Evolutionary conservation across 1,140 invertebrate genomes (phyloP).

Genomic region (Tachypleus tridentatus): DNA sequence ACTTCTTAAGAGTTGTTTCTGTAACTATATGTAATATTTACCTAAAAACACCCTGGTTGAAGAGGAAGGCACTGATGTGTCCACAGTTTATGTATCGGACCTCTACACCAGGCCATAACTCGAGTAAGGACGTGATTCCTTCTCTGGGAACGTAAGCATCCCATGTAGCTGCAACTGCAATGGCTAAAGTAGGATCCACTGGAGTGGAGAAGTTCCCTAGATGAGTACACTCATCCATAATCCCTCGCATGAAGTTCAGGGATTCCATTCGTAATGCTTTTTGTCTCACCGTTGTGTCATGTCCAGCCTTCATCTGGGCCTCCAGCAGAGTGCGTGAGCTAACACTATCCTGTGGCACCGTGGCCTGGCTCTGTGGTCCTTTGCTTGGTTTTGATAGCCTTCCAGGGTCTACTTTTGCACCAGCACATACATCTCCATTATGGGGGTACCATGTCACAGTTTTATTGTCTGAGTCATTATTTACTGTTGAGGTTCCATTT

Average conservation of each 20-base stretch:
- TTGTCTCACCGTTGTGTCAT: too few relatives aligned
- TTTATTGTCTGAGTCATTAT: too few relatives aligned
- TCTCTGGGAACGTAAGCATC: conserved; percentile 88
- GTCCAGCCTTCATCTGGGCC: too few relatives aligned
- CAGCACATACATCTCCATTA: too few relatives aligned
- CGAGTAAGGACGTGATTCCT: conserved; percentile 60
- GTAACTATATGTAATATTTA: conserved; percentile 31
- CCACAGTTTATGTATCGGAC: conserved; percentile 77
- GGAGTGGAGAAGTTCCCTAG: conserved; percentile 69
- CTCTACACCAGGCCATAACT: conserved; percentile 84
- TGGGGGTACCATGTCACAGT: too few relatives aligned
- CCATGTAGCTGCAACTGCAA: conserved; percentile 39
- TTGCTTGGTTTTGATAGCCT: background rate
- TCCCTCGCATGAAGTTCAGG: conserved; percentile 86
- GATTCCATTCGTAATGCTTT: conserved; percentile 42
- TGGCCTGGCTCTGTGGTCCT: background rate
- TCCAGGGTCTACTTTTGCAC: too few relatives aligned
- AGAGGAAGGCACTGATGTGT: conserved; percentile 78
- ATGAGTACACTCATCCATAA: conserved; percentile 99
- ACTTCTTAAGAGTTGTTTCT: background rate
- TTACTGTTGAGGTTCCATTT: too few relatives aligned
- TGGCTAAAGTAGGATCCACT: conserved; percentile 27
- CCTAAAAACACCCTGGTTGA: conserved; percentile 77
- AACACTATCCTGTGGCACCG: background rate
- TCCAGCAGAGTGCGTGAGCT: too few relatives aligned